Evolutionary conservation across 2,797 vertebrate genomes (phyloP), one percentile per base, ranked within the genome.

Genomic region (Alosa sapidissima): DNA sequence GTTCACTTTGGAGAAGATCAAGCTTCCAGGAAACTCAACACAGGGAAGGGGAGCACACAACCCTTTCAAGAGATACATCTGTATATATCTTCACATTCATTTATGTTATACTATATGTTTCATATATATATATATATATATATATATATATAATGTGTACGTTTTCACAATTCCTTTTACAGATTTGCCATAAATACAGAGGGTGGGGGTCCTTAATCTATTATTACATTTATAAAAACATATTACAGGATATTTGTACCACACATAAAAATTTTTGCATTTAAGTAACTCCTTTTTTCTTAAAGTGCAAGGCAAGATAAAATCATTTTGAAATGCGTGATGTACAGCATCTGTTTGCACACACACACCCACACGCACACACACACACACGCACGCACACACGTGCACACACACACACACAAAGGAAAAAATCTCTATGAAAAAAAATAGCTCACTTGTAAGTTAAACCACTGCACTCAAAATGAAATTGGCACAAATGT

Each of bases 271-370:
- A 81, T 84, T 82, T 87, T 85, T 82, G 82, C 82, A 83, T 65
- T 33, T 28, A 65, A 65, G 62, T 65, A 65, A 65, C 24, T 65
- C 62, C 85, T 85, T 83, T 93, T 89, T 92, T 92, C 19, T 90
- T 96, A 95, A 95, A 96, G 95, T 95, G 95, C 95, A 95, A 95
- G 94, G 95, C 93, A 92, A 93, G 91, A 94, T 91, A 91, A 92
- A 93, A 93, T 94, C 94, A 93, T 93, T 93, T 91, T 91, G 93
- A 95, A 95, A 95, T 94, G 92, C 92, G 93, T 84, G 84, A 93
- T 92, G 88, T 85, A 90, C 88, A 58, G 82, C 81, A 83, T 85
- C 33, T 49, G 81, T 14, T 52, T 49, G 54, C 75, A 48, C 75
- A 0, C 62, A 24, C 58, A 24, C 58, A 62, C 58, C 8, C 58